Evolutionary conservation across 2,888 invertebrate genomes (phyloP), one percentile per base, ranked within the genome.

Genomic region (Trissolcus japonicus): DNA sequence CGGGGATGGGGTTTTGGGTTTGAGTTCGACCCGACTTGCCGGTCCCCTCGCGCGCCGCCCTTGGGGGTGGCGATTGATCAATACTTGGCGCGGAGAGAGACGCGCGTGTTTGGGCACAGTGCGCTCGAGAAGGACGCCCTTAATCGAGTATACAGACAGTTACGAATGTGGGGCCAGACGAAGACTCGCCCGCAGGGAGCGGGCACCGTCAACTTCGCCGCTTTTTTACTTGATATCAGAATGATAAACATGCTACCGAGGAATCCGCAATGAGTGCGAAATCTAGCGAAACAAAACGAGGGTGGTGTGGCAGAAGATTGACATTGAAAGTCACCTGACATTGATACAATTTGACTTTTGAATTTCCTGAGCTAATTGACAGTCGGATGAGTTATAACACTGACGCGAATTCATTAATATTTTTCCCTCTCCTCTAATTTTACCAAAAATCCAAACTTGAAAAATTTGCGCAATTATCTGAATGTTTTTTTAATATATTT

Each of bases 1-100:
- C 41, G 56, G 61, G 72, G 75, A 71, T 74, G 75, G 77, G 72
- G 75, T 74, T 76, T 77, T 77, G 65, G 74, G 77, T 79, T 77
- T 71, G 71, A 72, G 79, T 79, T 76, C 74, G 71, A 74, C 60
- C 68, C 72, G 57, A 69, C 68, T 68, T 46, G 59, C 25, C 65
- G 53, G 46, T 56, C 48, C 59, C 74, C 60, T 51, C 73, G 65
- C 59, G 63, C 56, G 54, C 67, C n/a, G 56, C 59, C 16, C 71
- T 55, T 63, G 41, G 76, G 76, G 76, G 80, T 73, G 81, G 81
- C 80, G 79, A 61, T 79, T 83, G 84, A 84, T 84, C 84, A 84
- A 84, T 84, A 84, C 83, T 79, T 60, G 65, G 57, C 57, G 66
- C 35, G 63, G 55, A 63, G 59, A 74, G 66, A 77, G 74, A 77